A percentile compares a stretch with the other conserved stretches of the same genome.
Conservation (phyloP, 37 sponge, comb jelly and placozoan genomes). For the Ephydatia muelleri region DNA sequence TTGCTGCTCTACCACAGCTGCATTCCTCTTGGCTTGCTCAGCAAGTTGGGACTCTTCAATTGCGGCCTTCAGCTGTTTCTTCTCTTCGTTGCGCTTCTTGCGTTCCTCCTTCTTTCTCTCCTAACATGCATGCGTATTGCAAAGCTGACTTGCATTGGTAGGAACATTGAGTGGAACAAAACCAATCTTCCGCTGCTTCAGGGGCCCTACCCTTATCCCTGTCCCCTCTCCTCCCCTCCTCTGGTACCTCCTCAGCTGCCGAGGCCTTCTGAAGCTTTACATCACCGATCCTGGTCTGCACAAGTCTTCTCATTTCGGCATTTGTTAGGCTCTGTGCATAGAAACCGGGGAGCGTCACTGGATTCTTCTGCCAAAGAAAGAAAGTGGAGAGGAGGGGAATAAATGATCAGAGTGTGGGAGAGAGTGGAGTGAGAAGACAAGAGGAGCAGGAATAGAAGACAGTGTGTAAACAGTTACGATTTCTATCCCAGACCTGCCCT, state of each 20-base stretch:
- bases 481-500: too few relatives aligned
- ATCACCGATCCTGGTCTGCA: conserved; percentile 2
- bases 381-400: not conserved
- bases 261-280: conserved; percentile 42
- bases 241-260: conserved; percentile 25
- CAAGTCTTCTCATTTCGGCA: conserved; percentile 14
- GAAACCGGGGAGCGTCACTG: not conserved
- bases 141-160: not conserved
- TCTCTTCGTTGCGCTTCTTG: conserved; percentile 14
- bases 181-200: not conserved
- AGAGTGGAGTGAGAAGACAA: not conserved
- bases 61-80: conserved; percentile 24
- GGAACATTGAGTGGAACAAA: too few relatives aligned
- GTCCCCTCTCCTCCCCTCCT: not conserved
- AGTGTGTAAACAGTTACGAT: too few relatives aligned
- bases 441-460: not conserved
- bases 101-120: conserved; percentile 2
- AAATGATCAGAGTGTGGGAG: not conserved
- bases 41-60: conserved; percentile 44
- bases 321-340: conserved; percentile 27
- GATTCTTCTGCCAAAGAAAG: not conserved
- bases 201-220: too few relatives aligned
- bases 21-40: conserved; percentile 63
- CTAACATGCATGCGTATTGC: not conserved
- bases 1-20: conserved; percentile 38